These are phyloP conservation scores for Tyrophagus putrescentiae DNA, from an alignment of 1,140 invertebrate species.

Conservation along the genomic window DNA sequence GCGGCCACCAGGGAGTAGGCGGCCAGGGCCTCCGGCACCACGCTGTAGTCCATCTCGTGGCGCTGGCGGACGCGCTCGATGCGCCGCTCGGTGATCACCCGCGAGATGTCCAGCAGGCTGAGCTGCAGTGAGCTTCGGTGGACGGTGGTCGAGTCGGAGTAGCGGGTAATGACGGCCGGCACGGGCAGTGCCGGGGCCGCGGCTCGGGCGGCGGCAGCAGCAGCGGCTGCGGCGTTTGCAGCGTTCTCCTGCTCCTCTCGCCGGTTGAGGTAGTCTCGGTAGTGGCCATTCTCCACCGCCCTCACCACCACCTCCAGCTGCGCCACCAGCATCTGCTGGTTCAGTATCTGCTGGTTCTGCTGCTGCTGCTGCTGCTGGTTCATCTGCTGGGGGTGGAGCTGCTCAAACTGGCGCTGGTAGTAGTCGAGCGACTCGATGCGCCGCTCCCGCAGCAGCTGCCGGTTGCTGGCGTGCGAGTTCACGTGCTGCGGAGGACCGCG, in stretches of 20 bases:
- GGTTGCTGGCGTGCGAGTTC: background rate
- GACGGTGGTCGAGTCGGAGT: background rate
- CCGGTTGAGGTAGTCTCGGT: background rate
- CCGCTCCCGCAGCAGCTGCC: background rate
- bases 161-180: background rate
- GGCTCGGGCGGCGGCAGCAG: background rate
- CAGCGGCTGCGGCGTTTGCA: too few relatives aligned
- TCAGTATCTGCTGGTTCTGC: too few relatives aligned
- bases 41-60: conserved; percentile 1
- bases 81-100: background rate
- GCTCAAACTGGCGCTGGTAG: too few relatives aligned
- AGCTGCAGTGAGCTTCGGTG: background rate
- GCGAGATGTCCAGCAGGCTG: background rate
- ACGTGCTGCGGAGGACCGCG: too few relatives aligned
- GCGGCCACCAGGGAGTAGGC: conserved; percentile 1
- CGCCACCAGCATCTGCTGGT: too few relatives aligned
- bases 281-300: too few relatives aligned
- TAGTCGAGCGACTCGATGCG: conserved; percentile 5
- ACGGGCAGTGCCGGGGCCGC: background rate
- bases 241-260: too few relatives aligned
- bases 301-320: too few relatives aligned
- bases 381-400: too few relatives aligned
- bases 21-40: background rate
- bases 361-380: too few relatives aligned
- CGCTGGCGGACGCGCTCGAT: background rate